A percentile compares a stretch with the other conserved stretches of the same genome.
Evolutionary conservation across 2,888 invertebrate genomes (phyloP).

Genomic region (Antheraea yamamai): DNA sequence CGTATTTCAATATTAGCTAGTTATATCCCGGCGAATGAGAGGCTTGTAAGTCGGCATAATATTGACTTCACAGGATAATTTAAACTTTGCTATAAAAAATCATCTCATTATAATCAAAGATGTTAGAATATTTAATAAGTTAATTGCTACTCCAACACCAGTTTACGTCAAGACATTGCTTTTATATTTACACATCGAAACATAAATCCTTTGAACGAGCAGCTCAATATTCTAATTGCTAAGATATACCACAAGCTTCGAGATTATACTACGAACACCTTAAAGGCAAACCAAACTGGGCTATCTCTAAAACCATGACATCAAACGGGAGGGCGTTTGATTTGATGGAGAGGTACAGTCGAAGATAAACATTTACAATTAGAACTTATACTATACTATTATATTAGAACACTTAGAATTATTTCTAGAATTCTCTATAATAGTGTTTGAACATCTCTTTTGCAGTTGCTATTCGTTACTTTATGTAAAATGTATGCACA

Average conservation of each 20-base stretch:
- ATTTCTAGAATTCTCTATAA: neutral
- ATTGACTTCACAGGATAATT: too few relatives aligned
- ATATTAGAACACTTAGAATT: neutral
- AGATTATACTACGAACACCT: constrained; percentile 20
- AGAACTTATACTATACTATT: too few relatives aligned
- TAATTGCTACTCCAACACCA: neutral
- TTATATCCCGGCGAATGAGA: too few relatives aligned
- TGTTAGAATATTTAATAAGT: neutral
- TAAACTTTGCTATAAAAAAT: neutral
- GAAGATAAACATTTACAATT: neutral
- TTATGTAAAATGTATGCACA: neutral
- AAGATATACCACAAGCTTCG: constrained; percentile 10
- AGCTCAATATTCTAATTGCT: constrained; percentile 17
- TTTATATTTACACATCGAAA: neutral
- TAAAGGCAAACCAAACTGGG: constrained; percentile 15
- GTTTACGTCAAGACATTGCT: neutral
- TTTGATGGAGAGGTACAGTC: constrained; percentile 1
- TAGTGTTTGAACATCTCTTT: neutral
- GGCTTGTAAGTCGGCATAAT: too few relatives aligned
- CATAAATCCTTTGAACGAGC: neutral
- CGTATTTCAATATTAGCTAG: too few relatives aligned
- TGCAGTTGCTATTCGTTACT: neutral
- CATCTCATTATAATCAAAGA: neutral
- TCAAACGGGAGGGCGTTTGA: constrained; percentile 14
- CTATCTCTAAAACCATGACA: constrained; percentile 16